Percentiles rank a stretch among this genome's conserved stretches.
phyloP scores from a whole-genome alignment of 2,888 invertebrate genomes.

The Eristalis arbustorum region DNA sequence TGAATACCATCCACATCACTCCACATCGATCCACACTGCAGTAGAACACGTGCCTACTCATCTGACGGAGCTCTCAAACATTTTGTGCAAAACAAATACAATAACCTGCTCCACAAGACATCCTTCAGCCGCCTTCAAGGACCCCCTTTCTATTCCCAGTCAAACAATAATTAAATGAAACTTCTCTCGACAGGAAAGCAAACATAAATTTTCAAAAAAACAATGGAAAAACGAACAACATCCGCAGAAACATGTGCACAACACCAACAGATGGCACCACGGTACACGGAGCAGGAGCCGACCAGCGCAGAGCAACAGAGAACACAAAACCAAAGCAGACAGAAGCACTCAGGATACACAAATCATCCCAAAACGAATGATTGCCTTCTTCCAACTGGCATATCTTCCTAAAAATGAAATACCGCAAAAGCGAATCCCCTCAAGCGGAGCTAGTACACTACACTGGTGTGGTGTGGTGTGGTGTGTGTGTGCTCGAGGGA shows the following conservation, averaged over 20 bases:
- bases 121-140: too few relatives aligned
- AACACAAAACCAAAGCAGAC: slow-evolving; percentile 6
- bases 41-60: too few relatives aligned
- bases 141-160: too few relatives aligned
- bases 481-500: not conserved
- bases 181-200: not conserved
- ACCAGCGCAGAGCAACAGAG: slow-evolving; percentile 12
- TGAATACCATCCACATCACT: too few relatives aligned
- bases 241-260: not conserved
- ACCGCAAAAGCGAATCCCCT: slow-evolving; percentile 39
- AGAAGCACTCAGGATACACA: slow-evolving; percentile 41
- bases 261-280: slow-evolving; percentile 6
- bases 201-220: not conserved
- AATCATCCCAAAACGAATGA: slow-evolving; percentile 51
- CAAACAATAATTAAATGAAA: not conserved
- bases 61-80: too few relatives aligned
- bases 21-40: too few relatives aligned
- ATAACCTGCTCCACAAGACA: too few relatives aligned
- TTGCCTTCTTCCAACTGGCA: slow-evolving; percentile 23
- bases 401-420: slow-evolving; percentile 38
- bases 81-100: too few relatives aligned
- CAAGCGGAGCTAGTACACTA: not conserved
- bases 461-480: not conserved
- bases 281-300: not conserved
- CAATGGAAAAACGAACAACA: not conserved